These are phyloP conservation scores for Barnardius zonarius DNA, from an alignment of 2,113 vertebrate genomes.

Conservation along the genomic window DNA sequence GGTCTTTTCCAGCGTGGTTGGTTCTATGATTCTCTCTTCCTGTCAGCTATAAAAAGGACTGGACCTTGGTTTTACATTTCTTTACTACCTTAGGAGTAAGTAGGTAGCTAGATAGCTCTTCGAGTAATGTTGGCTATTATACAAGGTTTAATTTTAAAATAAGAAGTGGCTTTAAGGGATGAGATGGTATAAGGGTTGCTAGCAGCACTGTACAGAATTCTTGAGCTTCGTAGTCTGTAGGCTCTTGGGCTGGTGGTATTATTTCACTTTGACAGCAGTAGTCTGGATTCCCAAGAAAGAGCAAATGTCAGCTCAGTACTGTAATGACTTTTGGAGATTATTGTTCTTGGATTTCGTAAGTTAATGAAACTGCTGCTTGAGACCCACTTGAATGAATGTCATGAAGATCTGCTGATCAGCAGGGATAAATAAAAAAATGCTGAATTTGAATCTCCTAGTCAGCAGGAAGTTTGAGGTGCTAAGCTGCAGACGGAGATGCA, in stretches of 20 bases:
- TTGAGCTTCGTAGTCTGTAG: neutral
- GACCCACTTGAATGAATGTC: neutral
- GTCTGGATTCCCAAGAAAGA: neutral
- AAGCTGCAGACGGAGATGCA: slow-evolving; percentile 4
- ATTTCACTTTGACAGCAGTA: slow-evolving; percentile 9
- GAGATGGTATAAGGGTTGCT: neutral
- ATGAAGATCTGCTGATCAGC: slow-evolving; percentile 17
- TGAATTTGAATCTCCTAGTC: neutral
- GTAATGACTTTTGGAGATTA: slow-evolving; percentile 23
- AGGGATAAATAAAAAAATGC: slow-evolving; percentile 2
- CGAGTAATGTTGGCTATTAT: neutral
- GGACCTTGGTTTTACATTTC: neutral
- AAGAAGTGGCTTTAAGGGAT: neutral
- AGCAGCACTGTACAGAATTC: neutral
- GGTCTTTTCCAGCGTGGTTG: neutral
- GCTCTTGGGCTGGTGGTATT: neutral
- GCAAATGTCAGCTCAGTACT: neutral
- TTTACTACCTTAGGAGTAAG: neutral
- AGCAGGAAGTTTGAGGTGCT: slow-evolving; percentile 18
- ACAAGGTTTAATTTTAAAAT: neutral
- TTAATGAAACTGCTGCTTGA: slow-evolving; percentile 11
- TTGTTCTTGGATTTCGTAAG: slow-evolving; percentile 30
- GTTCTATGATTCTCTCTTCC: neutral
- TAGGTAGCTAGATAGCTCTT: neutral
- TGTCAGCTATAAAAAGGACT: neutral